phyloP scores from a whole-genome alignment of 2,113 vertebrate species.

The Thamnaconus septentrionalis region DNA sequence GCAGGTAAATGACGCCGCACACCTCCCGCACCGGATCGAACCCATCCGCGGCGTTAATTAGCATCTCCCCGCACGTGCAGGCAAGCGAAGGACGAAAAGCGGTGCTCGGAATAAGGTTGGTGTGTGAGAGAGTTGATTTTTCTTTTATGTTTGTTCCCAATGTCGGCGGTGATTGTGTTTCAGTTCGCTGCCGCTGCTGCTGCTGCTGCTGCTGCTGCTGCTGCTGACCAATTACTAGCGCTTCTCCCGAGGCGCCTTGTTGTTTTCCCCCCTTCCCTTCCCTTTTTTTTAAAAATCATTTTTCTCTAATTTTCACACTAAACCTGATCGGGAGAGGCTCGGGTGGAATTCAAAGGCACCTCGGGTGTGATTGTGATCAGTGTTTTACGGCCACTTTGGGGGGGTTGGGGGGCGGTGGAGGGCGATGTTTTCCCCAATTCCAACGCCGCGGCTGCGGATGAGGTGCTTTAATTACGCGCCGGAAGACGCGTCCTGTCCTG shows the following conservation, averaged over 20 bases:
- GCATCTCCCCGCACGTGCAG: slow-evolving; percentile 27
- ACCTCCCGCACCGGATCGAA: slow-evolving; percentile 51
- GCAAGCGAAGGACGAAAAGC: not conserved
- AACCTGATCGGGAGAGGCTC: not conserved
- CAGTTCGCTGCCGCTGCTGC: slow-evolving; percentile 12
- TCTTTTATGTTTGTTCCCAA: slow-evolving; percentile 2
- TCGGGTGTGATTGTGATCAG: slow-evolving; percentile 9
- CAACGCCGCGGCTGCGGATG: slow-evolving; percentile 52
- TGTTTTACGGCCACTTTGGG: slow-evolving; percentile 41
- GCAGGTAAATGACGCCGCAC: slow-evolving; percentile 70
- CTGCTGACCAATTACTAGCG: slow-evolving; percentile 42
- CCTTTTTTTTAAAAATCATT: no score
- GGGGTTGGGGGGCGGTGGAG: slow-evolving; percentile 40
- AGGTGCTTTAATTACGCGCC: slow-evolving; percentile 66
- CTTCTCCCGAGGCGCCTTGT: slow-evolving; percentile 25
- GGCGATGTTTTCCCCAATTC: slow-evolving; percentile 30
- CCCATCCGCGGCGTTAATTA: slow-evolving; percentile 46
- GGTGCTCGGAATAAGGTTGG: no score
- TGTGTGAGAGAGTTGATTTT: no score
- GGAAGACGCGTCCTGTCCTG: slow-evolving; percentile 58
- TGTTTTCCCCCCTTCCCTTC: no score
- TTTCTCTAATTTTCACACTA: no score
- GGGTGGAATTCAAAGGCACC: not conserved
- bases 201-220: not conserved
- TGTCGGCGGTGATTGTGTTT: slow-evolving; percentile 24